Evolutionary conservation across 1,140 invertebrate genomes (phyloP), one percentile per base, ranked within the genome.

Genomic region (Drosophila nigrodunni): DNA sequence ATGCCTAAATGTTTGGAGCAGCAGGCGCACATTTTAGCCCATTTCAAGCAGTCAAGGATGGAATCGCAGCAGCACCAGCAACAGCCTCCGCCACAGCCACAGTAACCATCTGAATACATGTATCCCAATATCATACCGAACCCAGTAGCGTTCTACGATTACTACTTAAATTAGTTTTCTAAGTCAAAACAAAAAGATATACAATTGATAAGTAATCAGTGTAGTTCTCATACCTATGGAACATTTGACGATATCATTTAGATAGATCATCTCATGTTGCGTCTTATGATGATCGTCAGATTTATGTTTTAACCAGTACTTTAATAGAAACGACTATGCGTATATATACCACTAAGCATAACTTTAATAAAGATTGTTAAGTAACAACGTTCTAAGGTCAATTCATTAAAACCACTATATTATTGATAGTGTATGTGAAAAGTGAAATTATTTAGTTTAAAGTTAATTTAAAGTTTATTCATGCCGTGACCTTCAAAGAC

Each of bases 1-100:
- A 87, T 92, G 39, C 90, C 90, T 34, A 92, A 92, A 71, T 90
- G 69, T 39, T 57, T 92, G 47, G 85, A 92, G 35, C 80, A 89
- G 44, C 90, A 92, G 62, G 64, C 80, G n/a, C 66, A 89, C 44
- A 92, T 92, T 7, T 35, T 89, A 2, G 54, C 35, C 7, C 61
- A 66, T 7, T 41, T 88, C 2, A 69, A 74, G 66, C 85, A 89
- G n/a, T 54, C 67, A 11, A 47, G 60, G 39, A 25, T 61, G 57
- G 62, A 71, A 15, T 52, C 44, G 10, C 54, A 60, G 9, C 21
- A 47, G 39, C 34, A 66, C 25, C 58, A 49, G 10, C 62, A 54
- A 6, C 74, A 66, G 10, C 34, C 34, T 7, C 62, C 73, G 39
- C 70, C 60, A 43, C 54, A 39, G 44, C 54, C 50, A 21, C 59